Evolutionary conservation across 2,113 vertebrate species (phyloP).

Genomic region (Nycticorax nycticorax): DNA sequence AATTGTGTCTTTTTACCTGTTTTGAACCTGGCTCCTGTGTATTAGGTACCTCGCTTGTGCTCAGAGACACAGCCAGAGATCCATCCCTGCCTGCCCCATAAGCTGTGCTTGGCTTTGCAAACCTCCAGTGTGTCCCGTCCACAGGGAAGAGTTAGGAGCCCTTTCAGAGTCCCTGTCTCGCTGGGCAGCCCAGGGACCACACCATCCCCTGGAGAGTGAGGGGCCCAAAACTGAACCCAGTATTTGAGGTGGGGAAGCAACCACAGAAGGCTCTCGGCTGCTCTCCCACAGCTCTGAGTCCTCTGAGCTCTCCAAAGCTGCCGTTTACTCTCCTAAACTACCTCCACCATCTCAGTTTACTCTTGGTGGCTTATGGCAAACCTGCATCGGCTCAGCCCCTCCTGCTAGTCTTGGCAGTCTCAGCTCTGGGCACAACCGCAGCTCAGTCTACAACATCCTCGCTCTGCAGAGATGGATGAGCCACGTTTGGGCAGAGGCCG

Average conservation of each 20-base stretch:
- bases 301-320: not conserved
- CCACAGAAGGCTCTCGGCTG: not conserved
- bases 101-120: not conserved
- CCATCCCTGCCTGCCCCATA: not conserved
- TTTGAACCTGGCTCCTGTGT: not conserved
- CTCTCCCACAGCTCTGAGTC: not conserved
- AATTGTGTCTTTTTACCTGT: not conserved
- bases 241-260: not conserved
- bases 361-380: not conserved
- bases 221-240: no score
- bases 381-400: not conserved
- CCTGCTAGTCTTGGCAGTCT: not conserved
- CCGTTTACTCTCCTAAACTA: not conserved
- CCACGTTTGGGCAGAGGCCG: fast-evolving
- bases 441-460: fast-evolving
- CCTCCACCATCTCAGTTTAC: not conserved
- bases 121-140: not conserved
- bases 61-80: not conserved
- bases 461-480: not conserved
- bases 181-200: not conserved
- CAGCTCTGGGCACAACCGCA: not conserved
- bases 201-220: no score
- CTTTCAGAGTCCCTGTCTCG: not conserved
- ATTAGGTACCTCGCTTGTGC: not conserved
- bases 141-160: not conserved